Evolutionary conservation across 2,113 vertebrate genomes (phyloP).

Genomic region (Phycodurus eques): DNA sequence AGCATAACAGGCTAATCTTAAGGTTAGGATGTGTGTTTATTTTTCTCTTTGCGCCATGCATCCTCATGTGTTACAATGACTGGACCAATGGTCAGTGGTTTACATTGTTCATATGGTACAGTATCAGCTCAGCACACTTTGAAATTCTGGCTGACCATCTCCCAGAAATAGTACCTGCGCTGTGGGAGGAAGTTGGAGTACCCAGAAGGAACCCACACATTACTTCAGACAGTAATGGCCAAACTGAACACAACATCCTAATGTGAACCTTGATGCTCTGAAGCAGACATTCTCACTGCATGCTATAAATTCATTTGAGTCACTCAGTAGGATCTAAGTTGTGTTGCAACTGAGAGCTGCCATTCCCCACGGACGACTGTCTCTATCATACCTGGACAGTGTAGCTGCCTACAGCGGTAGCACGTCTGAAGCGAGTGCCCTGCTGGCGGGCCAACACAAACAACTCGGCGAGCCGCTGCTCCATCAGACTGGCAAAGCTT

Average conservation of each 20-base stretch:
- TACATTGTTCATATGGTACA: neutral
- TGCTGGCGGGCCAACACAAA: constrained; percentile 92
- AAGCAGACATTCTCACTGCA: neutral
- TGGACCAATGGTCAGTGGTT: neutral
- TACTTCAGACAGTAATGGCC: neutral
- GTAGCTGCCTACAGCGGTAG: constrained; percentile 88
- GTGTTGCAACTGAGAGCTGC: neutral
- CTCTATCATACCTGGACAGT: constrained; percentile 86
- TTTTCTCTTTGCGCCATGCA: neutral
- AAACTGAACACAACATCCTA: neutral
- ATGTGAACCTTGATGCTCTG: neutral
- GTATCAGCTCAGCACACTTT: neutral
- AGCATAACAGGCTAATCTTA: neutral
- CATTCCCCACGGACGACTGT: neutral
- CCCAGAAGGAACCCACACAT: too few relatives aligned
- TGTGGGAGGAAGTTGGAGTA: too few relatives aligned
- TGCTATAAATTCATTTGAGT: constrained; percentile 1
- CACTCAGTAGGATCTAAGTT: neutral
- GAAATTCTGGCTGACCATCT: neutral
- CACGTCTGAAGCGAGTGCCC: constrained; percentile 83
- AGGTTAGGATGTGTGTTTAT: neutral
- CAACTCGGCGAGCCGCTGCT: constrained; percentile 90
- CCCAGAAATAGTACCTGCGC: neutral
- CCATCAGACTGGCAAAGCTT: constrained; percentile 95
- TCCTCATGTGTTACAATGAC: neutral